These are phyloP conservation scores for Dendrocopos noguchii DNA, from an alignment of 2,113 vertebrate genomes.

Conservation along the genomic window DNA sequence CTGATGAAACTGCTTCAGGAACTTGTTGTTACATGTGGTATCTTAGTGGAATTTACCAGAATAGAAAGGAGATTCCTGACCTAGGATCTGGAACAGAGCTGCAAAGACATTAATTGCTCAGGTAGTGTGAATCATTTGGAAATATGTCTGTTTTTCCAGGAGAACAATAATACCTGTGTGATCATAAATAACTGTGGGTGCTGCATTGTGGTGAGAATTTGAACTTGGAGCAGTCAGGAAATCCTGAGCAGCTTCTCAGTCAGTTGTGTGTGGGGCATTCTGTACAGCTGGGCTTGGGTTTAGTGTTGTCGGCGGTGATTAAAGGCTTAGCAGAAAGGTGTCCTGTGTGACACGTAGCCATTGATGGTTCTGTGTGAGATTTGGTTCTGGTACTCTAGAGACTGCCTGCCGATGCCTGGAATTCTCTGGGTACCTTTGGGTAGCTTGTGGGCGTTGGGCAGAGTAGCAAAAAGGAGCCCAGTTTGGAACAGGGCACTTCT, in stretches of 20 bases:
- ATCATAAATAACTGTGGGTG: background rate
- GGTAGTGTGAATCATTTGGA: conserved; percentile 52
- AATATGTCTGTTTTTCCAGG: conserved; percentile 3
- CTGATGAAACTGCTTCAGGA: conserved; percentile 60
- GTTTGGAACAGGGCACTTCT: background rate
- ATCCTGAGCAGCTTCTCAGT: background rate
- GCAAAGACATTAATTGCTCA: conserved; percentile 33
- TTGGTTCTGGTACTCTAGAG: background rate
- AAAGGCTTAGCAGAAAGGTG: background rate
- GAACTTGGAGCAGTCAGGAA: background rate
- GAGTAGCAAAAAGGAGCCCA: background rate
- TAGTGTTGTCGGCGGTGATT: background rate
- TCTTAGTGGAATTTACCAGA: conserved; percentile 51
- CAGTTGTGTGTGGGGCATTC: background rate
- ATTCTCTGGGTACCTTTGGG: background rate
- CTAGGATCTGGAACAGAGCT: conserved; percentile 49
- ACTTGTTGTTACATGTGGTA: conserved; percentile 71
- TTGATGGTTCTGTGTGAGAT: background rate
- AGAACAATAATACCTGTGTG: background rate
- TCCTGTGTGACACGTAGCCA: background rate
- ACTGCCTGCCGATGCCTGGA: background rate
- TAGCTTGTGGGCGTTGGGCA: background rate
- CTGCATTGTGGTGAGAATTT: background rate
- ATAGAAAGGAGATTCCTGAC: conserved; percentile 57
- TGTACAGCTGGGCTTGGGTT: background rate